Evolutionary conservation across 2,113 vertebrate genomes (phyloP), one percentile per base, ranked within the genome.

Genomic region (Corvus cornix): DNA sequence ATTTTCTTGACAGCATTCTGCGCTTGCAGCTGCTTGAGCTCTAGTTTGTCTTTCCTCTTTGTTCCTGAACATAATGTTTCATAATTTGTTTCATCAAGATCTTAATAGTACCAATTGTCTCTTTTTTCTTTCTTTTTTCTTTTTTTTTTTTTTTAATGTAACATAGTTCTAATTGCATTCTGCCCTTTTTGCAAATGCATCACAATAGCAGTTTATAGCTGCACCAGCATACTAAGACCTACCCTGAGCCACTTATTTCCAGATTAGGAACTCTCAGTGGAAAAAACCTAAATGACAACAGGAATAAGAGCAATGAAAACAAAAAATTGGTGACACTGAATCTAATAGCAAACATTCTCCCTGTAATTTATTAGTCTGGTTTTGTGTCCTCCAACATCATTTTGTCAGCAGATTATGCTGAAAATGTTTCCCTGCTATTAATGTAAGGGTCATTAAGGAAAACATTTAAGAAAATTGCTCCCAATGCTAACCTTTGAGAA

Each of bases 381-480:
- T 94, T 82, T 73, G 27, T 76, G 70, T 82, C 74, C 58, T 89
- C 67, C 62, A 90, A 79, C 16, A 73, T 91, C 11, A 72, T 72
- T 96, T 93, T 91, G 49, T 62, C 18, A 53, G 72, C 59, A 85
- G 55, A 92, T 89, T 89, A 88, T 67, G 55, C 46, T 84, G 55
- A 56, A 94, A 95, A 75, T 59, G 16, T 90, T 94, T 94, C 41
- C 28, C 49, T 76, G 16, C 67, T 91, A 90, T 68, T 96, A 82
- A 94, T 60, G 43, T 64, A 79, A 94, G 68, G 69, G 49, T 94
- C 87, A 85, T 79, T 94, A 93, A 90, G 79, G 78, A 52, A 93
- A 95, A 94, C 69, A 90, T 90, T 91, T 95, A 85, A 73, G 85
- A 90, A 96, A 90, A 94, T 92, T 88, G 73, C 59, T 96, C 82